Evolutionary conservation across 2,797 vertebrate genomes (phyloP).

Genomic region (Selene dorsalis): DNA sequence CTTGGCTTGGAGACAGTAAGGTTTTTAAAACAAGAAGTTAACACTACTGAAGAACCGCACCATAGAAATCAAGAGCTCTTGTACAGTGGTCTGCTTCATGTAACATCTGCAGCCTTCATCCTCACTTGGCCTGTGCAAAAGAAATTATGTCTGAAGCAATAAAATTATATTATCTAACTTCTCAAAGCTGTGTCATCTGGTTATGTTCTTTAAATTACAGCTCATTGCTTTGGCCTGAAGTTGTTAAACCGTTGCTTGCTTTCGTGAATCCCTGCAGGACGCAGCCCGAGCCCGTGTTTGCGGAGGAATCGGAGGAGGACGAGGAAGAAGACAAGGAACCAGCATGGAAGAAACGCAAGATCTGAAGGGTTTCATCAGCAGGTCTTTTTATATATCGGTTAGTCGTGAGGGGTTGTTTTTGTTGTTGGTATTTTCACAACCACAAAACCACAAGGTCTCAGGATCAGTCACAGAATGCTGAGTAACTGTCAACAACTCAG

Average conservation of each 20-base stretch:
- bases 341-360: conserved; percentile 99
- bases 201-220: conserved; percentile 40
- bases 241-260: conserved; percentile 32
- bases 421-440: conserved; percentile 18
- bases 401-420: conserved; percentile 20
- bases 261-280: conserved; percentile 83
- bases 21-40: neutral
- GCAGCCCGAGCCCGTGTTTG: conserved; percentile 95
- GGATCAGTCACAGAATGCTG: conserved; percentile 11
- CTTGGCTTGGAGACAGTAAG: conserved; percentile 13
- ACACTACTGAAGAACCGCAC: neutral
- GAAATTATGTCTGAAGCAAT: neutral
- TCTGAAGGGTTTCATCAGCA: conserved; percentile 81
- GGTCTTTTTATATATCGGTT: conserved; percentile 5
- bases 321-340: conserved; percentile 94
- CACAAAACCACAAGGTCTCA: neutral
- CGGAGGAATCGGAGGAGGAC: conserved; percentile 92
- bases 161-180: conserved; percentile 3
- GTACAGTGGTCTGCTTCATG: neutral
- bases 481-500: conserved; percentile 24
- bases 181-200: conserved; percentile 43
- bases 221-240: conserved; percentile 44
- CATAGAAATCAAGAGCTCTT: conserved; percentile 1
- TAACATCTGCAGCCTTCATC: conserved; percentile 6
- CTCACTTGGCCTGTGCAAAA: neutral